Evolutionary conservation across 2,797 vertebrate genomes (phyloP), one percentile per base, ranked within the genome.

Genomic region (Takifugu rubripes): DNA sequence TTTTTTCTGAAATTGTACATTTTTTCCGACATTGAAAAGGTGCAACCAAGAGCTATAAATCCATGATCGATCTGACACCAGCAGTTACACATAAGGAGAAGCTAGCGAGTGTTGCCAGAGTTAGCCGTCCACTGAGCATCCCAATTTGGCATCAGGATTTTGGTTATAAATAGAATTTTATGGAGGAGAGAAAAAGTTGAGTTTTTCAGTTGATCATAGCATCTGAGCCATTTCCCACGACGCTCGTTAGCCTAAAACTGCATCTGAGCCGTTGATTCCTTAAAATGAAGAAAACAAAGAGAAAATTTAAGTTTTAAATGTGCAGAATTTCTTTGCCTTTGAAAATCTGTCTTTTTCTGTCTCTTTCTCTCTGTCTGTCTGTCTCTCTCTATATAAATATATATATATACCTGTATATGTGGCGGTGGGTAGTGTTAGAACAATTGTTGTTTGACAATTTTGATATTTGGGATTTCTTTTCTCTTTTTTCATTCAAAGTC

Each of bases 231-330:
- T 48, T 26, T 63, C 61, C 54, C 71, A 60, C 54, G 36, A 29
- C 16, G 81, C 81, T 82, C 80, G 66, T 86, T 82, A 82, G 75
- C 87, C 89, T 87, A 78, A 82, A 88, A 82, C 89, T 92, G 89
- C 87, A 86, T 89, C 89, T 91, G 91, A 92, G 91, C 90, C 91
- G 91, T 90, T 84, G 70, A 70, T 86, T 88, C 78, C 75, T 84
- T 82, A 74, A 86, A 77, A 66, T 65, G 69, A 79, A 77, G 66
- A 84, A 81, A 81, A 74, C 44, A 66, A 79, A 68, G 82, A 68
- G 40, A 68, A n/a, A 61, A 69, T 49, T 61, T 79, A 14, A 8
- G 56, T 85, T 81, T 80, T 84, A 74, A 75, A 49, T 83, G 83
- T 86, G 83, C 81, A 77, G 75, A 84, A 72, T 82, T 83, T 85